Conservation (phyloP, 2,888 invertebrate genomes). For the Hoplodrina blanda region DNA sequence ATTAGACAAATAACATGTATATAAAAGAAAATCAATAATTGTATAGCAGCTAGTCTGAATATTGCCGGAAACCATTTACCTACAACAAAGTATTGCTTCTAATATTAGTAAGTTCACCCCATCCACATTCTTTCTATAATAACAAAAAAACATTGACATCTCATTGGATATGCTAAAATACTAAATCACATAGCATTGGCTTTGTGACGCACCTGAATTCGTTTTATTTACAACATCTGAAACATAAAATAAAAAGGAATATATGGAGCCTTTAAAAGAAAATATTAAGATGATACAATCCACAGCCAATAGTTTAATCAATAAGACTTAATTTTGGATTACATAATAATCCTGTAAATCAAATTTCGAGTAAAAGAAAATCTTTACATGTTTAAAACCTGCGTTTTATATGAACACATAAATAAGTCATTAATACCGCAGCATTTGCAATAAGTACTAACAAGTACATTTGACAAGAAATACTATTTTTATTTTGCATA, state of each 20-base stretch:
- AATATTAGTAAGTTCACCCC: slow-evolving; percentile 75
- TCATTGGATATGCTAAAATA: slow-evolving; percentile 77
- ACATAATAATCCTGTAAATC: slow-evolving; percentile 34
- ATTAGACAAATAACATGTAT: slow-evolving; percentile 47
- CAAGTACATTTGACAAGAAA: slow-evolving; percentile 13
- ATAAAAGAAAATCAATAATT: slow-evolving; percentile 43
- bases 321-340: slow-evolving; percentile 21
- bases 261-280: slow-evolving; percentile 36
- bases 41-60: slow-evolving; percentile 49
- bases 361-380: slow-evolving; percentile 37
- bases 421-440: slow-evolving; percentile 59
- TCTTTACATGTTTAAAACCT: slow-evolving; percentile 34
- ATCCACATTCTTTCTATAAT: slow-evolving; percentile 71
- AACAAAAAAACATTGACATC: slow-evolving; percentile 66
- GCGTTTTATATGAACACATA: slow-evolving; percentile 43
- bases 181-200: slow-evolving; percentile 80
- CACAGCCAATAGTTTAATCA: slow-evolving; percentile 48
- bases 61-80: slow-evolving; percentile 50
- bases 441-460: slow-evolving; percentile 15
- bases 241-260: slow-evolving; percentile 35
- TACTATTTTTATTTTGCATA: slow-evolving; percentile 13
- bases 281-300: slow-evolving; percentile 34
- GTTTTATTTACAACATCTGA: slow-evolving; percentile 57
- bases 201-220: slow-evolving; percentile 68
- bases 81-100: slow-evolving; percentile 50